Percentiles rank a stretch among this genome's conserved stretches.
Evolutionary conservation across 2,113 vertebrate species (phyloP).

Genomic region (Psettodes erumei): DNA sequence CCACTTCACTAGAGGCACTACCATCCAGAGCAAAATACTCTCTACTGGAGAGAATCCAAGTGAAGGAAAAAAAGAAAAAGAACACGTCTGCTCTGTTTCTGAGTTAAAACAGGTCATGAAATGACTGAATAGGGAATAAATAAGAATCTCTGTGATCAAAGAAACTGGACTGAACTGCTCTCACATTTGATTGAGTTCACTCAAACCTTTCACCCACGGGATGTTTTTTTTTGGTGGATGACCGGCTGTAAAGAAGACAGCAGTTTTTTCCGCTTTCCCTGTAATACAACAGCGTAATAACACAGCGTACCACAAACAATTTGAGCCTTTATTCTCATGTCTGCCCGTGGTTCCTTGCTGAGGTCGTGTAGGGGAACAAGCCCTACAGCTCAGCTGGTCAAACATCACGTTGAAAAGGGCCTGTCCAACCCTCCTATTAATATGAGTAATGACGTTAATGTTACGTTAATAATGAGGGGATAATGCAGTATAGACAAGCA

Average conservation of each 20-base stretch:
- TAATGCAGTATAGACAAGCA: conserved; percentile 57
- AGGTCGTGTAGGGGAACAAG: conserved; percentile 21
- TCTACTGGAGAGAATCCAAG: conserved; percentile 26
- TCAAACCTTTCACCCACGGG: not conserved
- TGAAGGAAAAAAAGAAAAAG: conserved; percentile 3
- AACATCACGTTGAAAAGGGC: conserved; percentile 53
- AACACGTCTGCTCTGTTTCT: conserved; percentile 18
- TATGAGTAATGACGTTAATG: conserved; percentile 49
- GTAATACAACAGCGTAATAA: not conserved
- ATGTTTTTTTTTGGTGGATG: not conserved
- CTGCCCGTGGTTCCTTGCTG: not conserved
- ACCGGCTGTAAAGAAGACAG: not conserved
- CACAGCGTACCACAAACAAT: not conserved
- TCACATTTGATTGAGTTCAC: not conserved
- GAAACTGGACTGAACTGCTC: not conserved
- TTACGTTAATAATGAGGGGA: conserved; percentile 54
- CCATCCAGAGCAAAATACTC: conserved; percentile 40
- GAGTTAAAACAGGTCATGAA: conserved; percentile 1
- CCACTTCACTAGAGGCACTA: conserved; percentile 50
- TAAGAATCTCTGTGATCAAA: not conserved
- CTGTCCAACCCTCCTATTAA: conserved; percentile 50
- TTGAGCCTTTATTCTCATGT: not conserved
- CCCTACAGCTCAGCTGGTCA: conserved; percentile 62
- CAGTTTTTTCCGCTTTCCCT: not conserved
- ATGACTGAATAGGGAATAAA: not conserved